Evolutionary conservation across 2,113 vertebrate genomes (phyloP).

Genomic region (Callorhinus ursinus): DNA sequence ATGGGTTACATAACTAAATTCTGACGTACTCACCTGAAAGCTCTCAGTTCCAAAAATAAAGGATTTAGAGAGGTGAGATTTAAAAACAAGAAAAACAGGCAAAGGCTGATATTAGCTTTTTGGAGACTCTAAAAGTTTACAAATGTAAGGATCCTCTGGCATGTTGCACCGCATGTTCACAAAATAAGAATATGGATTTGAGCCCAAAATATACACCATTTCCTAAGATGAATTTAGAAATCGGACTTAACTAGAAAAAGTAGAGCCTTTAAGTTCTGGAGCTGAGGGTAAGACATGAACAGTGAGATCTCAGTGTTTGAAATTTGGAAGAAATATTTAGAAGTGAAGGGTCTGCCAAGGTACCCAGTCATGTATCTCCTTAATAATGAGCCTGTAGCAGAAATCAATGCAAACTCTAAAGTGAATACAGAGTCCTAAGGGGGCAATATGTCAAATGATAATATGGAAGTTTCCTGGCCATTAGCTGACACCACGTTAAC

Average conservation of each 20-base stretch:
- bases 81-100: background rate
- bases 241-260: background rate
- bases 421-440: constrained; percentile 33
- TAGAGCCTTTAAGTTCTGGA: background rate
- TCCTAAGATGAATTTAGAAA: background rate
- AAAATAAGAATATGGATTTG: background rate
- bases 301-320: background rate
- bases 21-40: background rate
- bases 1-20: background rate
- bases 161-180: background rate
- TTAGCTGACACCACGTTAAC: background rate
- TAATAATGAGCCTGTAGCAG: background rate
- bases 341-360: background rate
- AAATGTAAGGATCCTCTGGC: background rate
- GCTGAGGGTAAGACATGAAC: background rate
- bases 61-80: background rate
- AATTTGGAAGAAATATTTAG: constrained; percentile 19
- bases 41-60: background rate
- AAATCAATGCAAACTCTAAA: constrained; percentile 24
- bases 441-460: constrained; percentile 42
- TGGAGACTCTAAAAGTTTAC: background rate
- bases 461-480: constrained; percentile 22
- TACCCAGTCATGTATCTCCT: background rate
- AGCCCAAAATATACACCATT: background rate
- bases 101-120: background rate